Evolutionary conservation across 2,888 invertebrate genomes (phyloP).

Genomic region (Tetrapedia diversipes): DNA sequence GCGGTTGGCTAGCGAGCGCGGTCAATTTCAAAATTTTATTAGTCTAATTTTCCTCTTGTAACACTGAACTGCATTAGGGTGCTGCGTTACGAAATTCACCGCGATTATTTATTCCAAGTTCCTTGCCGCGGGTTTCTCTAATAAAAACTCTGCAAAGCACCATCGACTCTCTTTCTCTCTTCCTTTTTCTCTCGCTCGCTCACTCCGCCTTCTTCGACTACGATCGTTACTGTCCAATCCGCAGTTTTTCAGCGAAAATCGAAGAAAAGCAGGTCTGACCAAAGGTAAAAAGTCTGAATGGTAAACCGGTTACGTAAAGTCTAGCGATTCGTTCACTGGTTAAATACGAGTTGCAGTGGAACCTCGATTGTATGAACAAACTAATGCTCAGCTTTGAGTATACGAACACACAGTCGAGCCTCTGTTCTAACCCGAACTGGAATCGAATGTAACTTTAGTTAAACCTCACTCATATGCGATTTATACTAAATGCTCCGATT

Average conservation of each 20-base stretch:
- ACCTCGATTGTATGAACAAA: no score
- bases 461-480: no score
- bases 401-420: no score
- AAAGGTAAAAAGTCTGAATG: slow-evolving; percentile 25
- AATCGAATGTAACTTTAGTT: no score
- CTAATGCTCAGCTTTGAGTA: no score
- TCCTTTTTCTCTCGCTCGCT: no score
- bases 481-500: no score
- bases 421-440: no score
- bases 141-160: slow-evolving; percentile 13
- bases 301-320: slow-evolving; percentile 27
- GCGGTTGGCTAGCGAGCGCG: not conserved
- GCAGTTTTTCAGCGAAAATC: not conserved
- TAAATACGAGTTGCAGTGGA: no score
- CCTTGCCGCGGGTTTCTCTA: slow-evolving; percentile 4
- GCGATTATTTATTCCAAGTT: slow-evolving; percentile 9
- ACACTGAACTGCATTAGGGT: not conserved
- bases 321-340: slow-evolving; percentile 10
- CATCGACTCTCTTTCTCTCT: slow-evolving; percentile 3
- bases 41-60: not conserved
- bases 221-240: slow-evolving; percentile 16
- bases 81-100: not conserved
- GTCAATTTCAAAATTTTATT: slow-evolving; percentile 16
- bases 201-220: not conserved
- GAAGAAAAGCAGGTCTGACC: slow-evolving; percentile 16